phyloP scores from a whole-genome alignment of 2,113 vertebrate genomes.

The Albula glossodonta region DNA sequence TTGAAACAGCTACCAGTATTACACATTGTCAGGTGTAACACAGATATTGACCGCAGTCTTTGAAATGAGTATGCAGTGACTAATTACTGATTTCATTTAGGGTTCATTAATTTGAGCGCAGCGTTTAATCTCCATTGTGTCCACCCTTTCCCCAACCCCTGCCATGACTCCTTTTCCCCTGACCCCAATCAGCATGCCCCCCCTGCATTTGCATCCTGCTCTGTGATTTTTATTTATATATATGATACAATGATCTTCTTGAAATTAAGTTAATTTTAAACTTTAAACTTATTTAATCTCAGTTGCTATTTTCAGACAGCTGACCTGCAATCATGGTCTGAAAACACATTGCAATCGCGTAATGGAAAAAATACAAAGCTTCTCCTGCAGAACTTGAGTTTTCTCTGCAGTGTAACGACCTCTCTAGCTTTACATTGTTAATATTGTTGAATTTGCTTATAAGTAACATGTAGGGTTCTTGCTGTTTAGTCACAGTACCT shows the following conservation, averaged over 20 bases:
- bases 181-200: conserved; percentile 50
- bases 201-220: conserved; percentile 37
- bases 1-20: not conserved
- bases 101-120: conserved; percentile 53
- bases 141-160: conserved; percentile 36
- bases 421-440: not conserved
- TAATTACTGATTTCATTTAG: conserved; percentile 46
- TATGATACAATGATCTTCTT: conserved; percentile 28
- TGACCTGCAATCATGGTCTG: not conserved
- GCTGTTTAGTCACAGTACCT: not conserved
- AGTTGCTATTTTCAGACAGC: not conserved
- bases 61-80: conserved; percentile 72
- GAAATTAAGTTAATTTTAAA: not conserved
- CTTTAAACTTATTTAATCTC: not conserved
- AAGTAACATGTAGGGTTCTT: not conserved
- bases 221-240: conserved; percentile 28
- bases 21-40: not conserved
- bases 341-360: too few relatives aligned
- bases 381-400: too few relatives aligned
- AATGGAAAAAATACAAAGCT: not conserved
- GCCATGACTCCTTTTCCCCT: not conserved
- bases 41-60: conserved; percentile 17
- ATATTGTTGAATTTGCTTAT: not conserved
- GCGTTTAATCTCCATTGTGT: conserved; percentile 51
- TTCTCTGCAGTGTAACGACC: too few relatives aligned